Percentiles rank a stretch among this genome's conserved stretches.
phyloP scores from a whole-genome alignment of 2,113 vertebrate species.

The Ameiurus melas region DNA sequence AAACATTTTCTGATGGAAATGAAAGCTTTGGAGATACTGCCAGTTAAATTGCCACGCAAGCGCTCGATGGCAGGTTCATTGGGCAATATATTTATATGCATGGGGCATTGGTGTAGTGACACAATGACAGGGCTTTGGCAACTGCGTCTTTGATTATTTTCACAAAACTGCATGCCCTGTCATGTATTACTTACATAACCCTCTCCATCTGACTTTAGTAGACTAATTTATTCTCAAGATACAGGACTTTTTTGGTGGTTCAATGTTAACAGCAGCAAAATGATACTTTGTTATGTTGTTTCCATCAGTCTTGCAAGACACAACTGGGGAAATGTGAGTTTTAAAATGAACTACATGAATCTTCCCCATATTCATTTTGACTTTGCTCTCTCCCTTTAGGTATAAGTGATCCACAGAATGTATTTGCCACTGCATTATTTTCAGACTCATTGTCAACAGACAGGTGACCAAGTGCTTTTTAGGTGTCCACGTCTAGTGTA shows the following conservation, averaged over 20 bases:
- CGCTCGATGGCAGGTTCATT: neutral
- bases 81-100: neutral
- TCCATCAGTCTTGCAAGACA: neutral
- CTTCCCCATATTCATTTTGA: neutral
- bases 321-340: neutral
- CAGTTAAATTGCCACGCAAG: neutral
- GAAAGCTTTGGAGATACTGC: neutral
- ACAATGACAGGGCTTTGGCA: neutral
- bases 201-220: neutral
- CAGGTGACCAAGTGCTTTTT: neutral
- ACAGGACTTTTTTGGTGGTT: neutral
- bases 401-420: neutral
- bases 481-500: neutral
- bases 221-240: neutral
- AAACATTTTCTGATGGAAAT: neutral
- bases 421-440: neutral
- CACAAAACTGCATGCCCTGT: neutral
- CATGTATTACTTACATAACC: neutral
- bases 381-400: neutral
- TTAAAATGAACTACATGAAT: neutral
- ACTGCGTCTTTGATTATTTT: neutral
- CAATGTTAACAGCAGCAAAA: neutral
- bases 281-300: neutral
- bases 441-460: neutral
- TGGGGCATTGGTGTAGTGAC: neutral